These are phyloP conservation scores for Xanthia togata DNA, from an alignment of 2,888 invertebrate species.

Conservation along the genomic window DNA sequence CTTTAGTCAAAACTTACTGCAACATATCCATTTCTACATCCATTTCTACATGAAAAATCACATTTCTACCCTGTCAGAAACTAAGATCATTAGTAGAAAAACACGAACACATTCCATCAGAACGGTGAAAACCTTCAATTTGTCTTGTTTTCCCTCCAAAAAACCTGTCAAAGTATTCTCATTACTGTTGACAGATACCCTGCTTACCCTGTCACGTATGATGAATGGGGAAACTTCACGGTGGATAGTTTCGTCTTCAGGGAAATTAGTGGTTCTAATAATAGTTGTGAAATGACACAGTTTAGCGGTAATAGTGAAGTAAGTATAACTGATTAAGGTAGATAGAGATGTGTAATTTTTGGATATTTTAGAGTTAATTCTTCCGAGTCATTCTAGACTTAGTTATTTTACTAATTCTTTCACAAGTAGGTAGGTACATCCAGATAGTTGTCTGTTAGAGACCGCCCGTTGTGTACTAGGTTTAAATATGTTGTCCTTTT, in stretches of 20 bases:
- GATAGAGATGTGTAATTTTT: not conserved
- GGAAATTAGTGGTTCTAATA: slow-evolving; percentile 50
- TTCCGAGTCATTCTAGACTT: no score
- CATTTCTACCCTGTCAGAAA: not conserved
- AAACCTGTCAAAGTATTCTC: slow-evolving; percentile 73
- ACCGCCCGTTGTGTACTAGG: no score
- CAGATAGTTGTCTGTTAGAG: no score
- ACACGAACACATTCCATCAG: slow-evolving; percentile 43
- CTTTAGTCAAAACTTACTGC: not conserved
- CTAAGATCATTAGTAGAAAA: slow-evolving; percentile 24
- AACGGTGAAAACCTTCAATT: slow-evolving; percentile 49
- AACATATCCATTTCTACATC: no score
- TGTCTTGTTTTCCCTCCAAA: slow-evolving; percentile 58
- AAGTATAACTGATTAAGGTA: no score
- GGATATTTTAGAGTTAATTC: not conserved
- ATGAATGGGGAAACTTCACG: slow-evolving; percentile 73
- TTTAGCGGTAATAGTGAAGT: not conserved
- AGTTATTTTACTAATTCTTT: not conserved
- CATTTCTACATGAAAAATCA: slow-evolving; percentile 22
- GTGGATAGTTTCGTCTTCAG: slow-evolving; percentile 37
- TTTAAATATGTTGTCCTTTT: no score
- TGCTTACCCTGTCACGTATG: slow-evolving; percentile 65
- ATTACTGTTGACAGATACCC: slow-evolving; percentile 77
- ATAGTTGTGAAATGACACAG: slow-evolving; percentile 24
- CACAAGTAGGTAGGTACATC: no score